Evolutionary conservation across 2,888 invertebrate species (phyloP), one percentile per base, ranked within the genome.

Genomic region (Polyploca ridens): DNA sequence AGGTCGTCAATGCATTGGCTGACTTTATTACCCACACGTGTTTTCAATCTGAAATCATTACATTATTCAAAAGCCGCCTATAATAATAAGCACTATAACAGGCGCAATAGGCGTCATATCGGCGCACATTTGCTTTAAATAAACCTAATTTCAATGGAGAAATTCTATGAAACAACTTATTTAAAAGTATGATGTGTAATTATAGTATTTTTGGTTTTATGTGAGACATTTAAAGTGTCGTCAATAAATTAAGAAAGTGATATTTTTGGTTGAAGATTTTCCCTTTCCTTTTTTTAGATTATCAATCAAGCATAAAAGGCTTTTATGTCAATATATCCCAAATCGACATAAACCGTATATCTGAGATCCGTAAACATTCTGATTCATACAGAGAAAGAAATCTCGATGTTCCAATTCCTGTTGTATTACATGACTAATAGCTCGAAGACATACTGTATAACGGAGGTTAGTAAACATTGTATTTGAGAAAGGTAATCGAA

Each of bases 11-110:
- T 61, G 19, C 19, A 61, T 11, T 44, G 61, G 5, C 41, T n/a
- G 41, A 41, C 41, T 41, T 61, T 60, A 61, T 54, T 54, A 54
- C 54, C 54, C 19, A 54, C 54, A 54, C 54, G 19, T 16, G 49
- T 49, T 16, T 0, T 14, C 16, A 49, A 49, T 49, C 14, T 5
- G 7, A 6, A 41, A 4, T 0, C 3, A 11, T 13, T 13, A 7
- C 11, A 41, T 41, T 41, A 35, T 35, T 13, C 13, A 41, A 13
- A 13, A 41, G 7, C 13, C 13, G 13, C 0, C 5, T 3, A 41
- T 13, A 41, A 7, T 13, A 41, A 41, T 7, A 41, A 41, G 3
- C 41, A 13, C 41, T 41, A 41, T 41, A 27, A 41, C 41, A n/a
- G n/a, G n/a, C n/a, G n/a, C n/a, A n/a, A n/a, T 10, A 10, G 10